Conservation (phyloP, 2,113 vertebrate genomes). For the Glaucidium brasilianum region DNA sequence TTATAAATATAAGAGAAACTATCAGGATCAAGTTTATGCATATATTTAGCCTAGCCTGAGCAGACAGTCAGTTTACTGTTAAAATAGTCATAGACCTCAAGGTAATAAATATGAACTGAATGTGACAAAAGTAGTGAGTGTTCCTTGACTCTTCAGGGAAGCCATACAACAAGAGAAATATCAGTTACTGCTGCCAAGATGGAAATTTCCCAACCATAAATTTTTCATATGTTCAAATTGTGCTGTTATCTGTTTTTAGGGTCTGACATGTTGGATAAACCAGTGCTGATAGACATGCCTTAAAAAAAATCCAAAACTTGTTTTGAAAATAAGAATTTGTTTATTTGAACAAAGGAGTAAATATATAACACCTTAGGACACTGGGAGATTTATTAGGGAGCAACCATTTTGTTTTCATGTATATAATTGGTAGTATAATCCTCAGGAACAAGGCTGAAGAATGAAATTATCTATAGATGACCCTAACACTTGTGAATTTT, state of each 20-base stretch:
- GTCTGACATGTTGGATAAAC: background rate
- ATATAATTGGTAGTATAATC: background rate
- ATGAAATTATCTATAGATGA: background rate
- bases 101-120: background rate
- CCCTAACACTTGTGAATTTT: background rate
- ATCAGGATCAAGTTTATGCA: background rate
- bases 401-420: background rate
- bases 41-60: background rate
- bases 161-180: background rate
- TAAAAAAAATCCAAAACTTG: background rate
- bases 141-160: background rate
- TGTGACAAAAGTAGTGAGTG: background rate
- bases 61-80: background rate
- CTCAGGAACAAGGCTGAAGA: background rate
- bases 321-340: background rate
- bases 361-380: background rate
- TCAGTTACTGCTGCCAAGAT: background rate
- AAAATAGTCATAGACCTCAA: background rate
- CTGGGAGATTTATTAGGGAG: background rate
- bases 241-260: background rate
- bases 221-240: background rate
- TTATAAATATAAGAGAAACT: background rate
- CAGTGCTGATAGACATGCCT: background rate
- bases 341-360: background rate
- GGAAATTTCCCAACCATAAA: background rate